These are phyloP conservation scores for Laspeyria flexula DNA, from an alignment of 2,888 invertebrate species.

Conservation along the genomic window DNA sequence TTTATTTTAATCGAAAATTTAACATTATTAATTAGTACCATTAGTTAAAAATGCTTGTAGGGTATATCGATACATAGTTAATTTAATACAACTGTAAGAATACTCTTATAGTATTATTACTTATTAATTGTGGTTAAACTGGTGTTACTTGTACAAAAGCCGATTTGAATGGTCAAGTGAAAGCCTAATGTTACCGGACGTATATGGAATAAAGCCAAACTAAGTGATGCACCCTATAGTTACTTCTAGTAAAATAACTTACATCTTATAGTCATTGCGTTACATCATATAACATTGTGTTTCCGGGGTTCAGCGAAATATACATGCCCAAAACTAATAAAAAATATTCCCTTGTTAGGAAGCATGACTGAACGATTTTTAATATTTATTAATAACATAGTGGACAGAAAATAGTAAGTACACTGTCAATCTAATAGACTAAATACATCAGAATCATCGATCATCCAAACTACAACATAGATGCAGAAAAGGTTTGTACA, in stretches of 20 bases:
- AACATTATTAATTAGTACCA: too few species aligned
- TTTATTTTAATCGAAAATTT: too few species aligned
- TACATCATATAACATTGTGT: conserved; percentile 51
- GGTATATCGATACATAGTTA: too few species aligned
- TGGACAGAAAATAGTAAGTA: conserved; percentile 67
- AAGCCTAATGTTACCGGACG: conserved; percentile 47
- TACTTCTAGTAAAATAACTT: conserved; percentile 72
- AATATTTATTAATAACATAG: conserved; percentile 67
- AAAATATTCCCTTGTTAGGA: conserved; percentile 83
- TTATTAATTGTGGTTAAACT: background rate
- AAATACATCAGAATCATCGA: conserved; percentile 72
- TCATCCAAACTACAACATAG: conserved; percentile 78
- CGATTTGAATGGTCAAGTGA: conserved; percentile 38
- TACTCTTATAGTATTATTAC: too few species aligned
- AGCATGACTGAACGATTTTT: conserved; percentile 80
- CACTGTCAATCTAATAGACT: conserved; percentile 70
- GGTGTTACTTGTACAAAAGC: conserved; percentile 15
- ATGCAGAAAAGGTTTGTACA: conserved; percentile 44
- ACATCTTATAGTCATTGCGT: conserved; percentile 67
- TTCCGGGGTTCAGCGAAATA: conserved; percentile 78
- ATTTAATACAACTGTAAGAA: too few species aligned
- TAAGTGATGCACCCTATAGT: conserved; percentile 81
- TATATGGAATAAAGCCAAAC: conserved; percentile 75
- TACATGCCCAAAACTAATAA: conserved; percentile 85
- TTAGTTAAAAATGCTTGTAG: too few species aligned